Percentiles rank a stretch among this genome's conserved stretches.
Conservation (phyloP, 2,888 invertebrate species). For the Drosophila pullipes region DNA sequence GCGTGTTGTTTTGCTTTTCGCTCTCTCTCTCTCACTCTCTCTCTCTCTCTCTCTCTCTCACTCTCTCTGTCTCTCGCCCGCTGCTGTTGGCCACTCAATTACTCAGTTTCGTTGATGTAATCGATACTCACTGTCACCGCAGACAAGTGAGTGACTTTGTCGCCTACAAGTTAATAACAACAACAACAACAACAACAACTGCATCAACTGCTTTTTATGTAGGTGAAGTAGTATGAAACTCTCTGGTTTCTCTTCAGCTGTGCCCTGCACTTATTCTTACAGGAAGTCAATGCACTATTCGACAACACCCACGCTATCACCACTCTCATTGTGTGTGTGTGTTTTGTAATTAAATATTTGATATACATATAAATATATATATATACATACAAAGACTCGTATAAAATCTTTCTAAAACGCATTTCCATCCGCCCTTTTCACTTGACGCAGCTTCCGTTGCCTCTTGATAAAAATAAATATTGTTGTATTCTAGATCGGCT, state of each 20-base stretch:
- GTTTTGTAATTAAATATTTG: slow-evolving; percentile 70
- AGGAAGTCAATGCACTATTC: slow-evolving; percentile 69
- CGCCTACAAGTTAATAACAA: slow-evolving; percentile 41
- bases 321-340: slow-evolving; percentile 10
- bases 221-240: slow-evolving; percentile 61
- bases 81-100: slow-evolving; percentile 35
- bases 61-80: too few relatives aligned
- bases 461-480: slow-evolving; percentile 34
- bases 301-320: not conserved
- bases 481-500: slow-evolving; percentile 5
- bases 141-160: slow-evolving; percentile 53
- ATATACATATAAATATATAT: slow-evolving; percentile 33
- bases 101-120: slow-evolving; percentile 53
- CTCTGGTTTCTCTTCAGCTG: slow-evolving; percentile 34
- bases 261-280: slow-evolving; percentile 32
- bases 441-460: slow-evolving; percentile 48
- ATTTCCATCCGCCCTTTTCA: slow-evolving; percentile 20
- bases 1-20: not conserved
- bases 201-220: slow-evolving; percentile 38
- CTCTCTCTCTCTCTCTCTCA: not conserved
- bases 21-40: not conserved
- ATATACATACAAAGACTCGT: not conserved
- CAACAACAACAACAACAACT: slow-evolving; percentile 11
- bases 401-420: slow-evolving; percentile 22
- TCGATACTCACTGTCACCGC: slow-evolving; percentile 56